Percentiles rank a stretch among this genome's conserved stretches.
phyloP scores from a whole-genome alignment of 2,113 vertebrate species.

The Tetraodon nigroviridis region DNA sequence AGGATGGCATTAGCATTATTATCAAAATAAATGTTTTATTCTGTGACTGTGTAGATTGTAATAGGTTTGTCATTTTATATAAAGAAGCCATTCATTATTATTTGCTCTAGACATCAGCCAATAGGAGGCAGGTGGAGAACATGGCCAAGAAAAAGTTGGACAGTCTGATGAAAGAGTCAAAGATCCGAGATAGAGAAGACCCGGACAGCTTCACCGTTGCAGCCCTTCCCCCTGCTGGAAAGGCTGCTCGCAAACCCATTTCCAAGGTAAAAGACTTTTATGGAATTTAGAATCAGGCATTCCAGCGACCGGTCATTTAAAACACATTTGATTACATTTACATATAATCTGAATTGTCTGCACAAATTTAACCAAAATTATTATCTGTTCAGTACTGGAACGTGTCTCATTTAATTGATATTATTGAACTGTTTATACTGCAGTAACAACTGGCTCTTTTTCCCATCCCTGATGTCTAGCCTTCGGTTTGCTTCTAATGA shows the following conservation, averaged over 20 bases:
- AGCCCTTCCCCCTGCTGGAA: constrained; percentile 74
- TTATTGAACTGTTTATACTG: too few relatives aligned
- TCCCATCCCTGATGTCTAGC: too few relatives aligned
- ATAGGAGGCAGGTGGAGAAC: constrained; percentile 89
- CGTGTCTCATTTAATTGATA: too few relatives aligned
- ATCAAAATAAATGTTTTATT: too few relatives aligned
- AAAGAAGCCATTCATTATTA: neutral
- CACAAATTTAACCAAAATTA: too few relatives aligned
- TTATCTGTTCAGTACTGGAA: too few relatives aligned
- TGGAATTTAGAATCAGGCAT: constrained; percentile 19
- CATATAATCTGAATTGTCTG: too few relatives aligned
- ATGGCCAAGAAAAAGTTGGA: constrained; percentile 94
- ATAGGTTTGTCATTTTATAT: too few relatives aligned
- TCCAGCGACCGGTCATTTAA: neutral
- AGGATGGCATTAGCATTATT: too few relatives aligned
- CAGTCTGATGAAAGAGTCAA: constrained; percentile 92
- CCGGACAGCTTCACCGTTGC: constrained; percentile 84
- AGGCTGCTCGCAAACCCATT: constrained; percentile 59
- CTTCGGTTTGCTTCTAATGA: too few relatives aligned
- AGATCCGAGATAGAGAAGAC: constrained; percentile 92
- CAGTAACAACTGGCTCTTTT: too few relatives aligned
- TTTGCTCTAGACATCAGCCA: constrained; percentile 80
- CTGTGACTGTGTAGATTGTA: too few relatives aligned
- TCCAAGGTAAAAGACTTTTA: constrained; percentile 60
- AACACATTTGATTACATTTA: neutral